These are phyloP conservation scores for Danio tinwini DNA, from an alignment of 2,797 vertebrate species.

Conservation along the genomic window DNA sequence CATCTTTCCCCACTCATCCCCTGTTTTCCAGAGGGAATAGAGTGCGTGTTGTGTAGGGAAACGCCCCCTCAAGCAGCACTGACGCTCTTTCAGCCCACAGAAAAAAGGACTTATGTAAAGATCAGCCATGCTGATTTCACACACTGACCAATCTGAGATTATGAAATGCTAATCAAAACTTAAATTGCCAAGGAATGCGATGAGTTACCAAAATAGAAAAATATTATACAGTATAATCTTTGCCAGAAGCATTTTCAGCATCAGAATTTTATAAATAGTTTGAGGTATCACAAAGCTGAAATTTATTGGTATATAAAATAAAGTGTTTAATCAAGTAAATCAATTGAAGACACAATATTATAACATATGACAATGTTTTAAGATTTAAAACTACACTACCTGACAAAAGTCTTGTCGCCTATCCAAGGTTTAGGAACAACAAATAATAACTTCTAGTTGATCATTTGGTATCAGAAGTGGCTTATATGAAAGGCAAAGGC, in stretches of 20 bases:
- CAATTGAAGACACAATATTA: background rate
- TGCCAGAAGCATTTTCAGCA: no score
- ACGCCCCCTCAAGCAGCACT: slow-evolving; percentile 36
- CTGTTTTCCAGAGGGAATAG: slow-evolving; percentile 10
- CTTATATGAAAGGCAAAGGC: no score
- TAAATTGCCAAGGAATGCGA: no score
- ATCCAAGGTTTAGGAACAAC: no score
- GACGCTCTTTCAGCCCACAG: background rate
- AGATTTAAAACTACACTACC: no score
- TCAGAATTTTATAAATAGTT: background rate
- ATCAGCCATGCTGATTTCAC: background rate
- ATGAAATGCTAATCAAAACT: no score
- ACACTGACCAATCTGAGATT: background rate
- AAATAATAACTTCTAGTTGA: no score
- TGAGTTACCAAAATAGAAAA: no score
- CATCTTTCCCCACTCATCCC: background rate
- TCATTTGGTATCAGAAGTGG: no score
- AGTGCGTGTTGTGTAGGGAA: slow-evolving; percentile 21
- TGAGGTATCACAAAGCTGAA: background rate
- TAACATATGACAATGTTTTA: no score
- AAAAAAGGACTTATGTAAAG: background rate
- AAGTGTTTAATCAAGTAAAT: background rate
- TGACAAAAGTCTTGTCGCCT: no score
- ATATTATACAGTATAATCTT: no score
- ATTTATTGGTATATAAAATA: background rate